Percentiles rank a stretch among this genome's conserved stretches.
Conservation (phyloP, 2,113 vertebrate genomes). For the Scartelaos histophorus region DNA sequence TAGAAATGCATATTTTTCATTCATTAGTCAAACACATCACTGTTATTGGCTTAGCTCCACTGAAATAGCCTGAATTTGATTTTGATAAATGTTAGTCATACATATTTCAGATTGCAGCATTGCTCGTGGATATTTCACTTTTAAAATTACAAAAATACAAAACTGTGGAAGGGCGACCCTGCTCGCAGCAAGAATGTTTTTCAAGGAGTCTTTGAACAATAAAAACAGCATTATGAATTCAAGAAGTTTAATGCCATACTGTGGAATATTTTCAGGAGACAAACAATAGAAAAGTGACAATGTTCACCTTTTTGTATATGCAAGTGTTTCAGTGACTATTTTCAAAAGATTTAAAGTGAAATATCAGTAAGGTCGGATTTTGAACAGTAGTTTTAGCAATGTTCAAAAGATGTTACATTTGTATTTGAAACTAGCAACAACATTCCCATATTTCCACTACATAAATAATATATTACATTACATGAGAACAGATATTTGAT, state of each 20-base stretch:
- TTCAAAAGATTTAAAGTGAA: too few species aligned
- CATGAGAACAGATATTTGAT: not conserved
- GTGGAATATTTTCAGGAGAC: too few species aligned
- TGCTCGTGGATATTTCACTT: not conserved
- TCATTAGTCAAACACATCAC: slow-evolving; percentile 18
- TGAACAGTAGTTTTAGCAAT: too few species aligned
- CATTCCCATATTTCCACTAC: not conserved
- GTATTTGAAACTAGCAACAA: too few species aligned
- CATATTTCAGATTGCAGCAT: not conserved
- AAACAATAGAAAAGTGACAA: too few species aligned
- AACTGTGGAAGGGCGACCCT: not conserved
- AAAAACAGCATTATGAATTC: too few species aligned
- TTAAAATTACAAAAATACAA: not conserved
- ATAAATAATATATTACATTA: not conserved
- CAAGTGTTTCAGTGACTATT: too few species aligned
- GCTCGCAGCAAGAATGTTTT: too few species aligned
- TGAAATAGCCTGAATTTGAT: slow-evolving; percentile 20
- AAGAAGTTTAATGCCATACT: not conserved
- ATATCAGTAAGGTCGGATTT: too few species aligned
- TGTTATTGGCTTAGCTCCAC: slow-evolving; percentile 8
- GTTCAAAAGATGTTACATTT: too few species aligned
- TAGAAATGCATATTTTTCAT: slow-evolving; percentile 2
- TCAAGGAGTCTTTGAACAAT: too few species aligned
- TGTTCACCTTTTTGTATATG: too few species aligned
- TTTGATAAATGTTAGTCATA: slow-evolving; percentile 31